These are phyloP conservation scores for Enteromius thamalakanensis DNA, from an alignment of 2,797 vertebrate genomes.

Conservation along the genomic window DNA sequence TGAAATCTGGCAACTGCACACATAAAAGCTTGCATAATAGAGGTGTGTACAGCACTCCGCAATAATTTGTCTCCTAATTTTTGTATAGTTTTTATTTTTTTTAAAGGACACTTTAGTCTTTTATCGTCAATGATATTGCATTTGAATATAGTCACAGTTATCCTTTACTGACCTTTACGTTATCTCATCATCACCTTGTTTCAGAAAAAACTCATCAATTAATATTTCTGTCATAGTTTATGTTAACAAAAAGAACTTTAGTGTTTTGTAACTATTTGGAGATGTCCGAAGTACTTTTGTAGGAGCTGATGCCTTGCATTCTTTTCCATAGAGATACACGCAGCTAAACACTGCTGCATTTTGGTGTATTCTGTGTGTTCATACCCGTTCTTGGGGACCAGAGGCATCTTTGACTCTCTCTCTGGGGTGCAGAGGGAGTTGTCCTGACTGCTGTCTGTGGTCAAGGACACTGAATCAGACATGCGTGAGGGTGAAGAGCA, in stretches of 20 bases:
- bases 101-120: too few species aligned
- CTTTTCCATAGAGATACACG: neutral
- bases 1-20: too few species aligned
- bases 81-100: too few species aligned
- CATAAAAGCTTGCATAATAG: too few species aligned
- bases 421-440: slow-evolving; percentile 92
- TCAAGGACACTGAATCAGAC: slow-evolving; percentile 97
- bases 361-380: neutral
- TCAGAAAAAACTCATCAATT: too few species aligned
- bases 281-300: neutral
- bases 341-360: neutral
- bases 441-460: slow-evolving; percentile 97
- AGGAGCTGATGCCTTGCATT: neutral
- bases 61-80: too few species aligned
- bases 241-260: neutral
- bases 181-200: too few species aligned
- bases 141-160: too few species aligned
- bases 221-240: too few species aligned
- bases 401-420: slow-evolving; percentile 83
- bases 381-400: slow-evolving; percentile 86
- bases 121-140: too few species aligned
- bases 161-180: too few species aligned
- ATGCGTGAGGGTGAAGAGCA: slow-evolving; percentile 98
- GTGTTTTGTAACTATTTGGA: neutral
- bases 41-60: too few species aligned